Percentiles rank a stretch among this genome's conserved stretches.
phyloP scores from a whole-genome alignment of 2,888 invertebrate genomes.

The Terebella lapidaria region DNA sequence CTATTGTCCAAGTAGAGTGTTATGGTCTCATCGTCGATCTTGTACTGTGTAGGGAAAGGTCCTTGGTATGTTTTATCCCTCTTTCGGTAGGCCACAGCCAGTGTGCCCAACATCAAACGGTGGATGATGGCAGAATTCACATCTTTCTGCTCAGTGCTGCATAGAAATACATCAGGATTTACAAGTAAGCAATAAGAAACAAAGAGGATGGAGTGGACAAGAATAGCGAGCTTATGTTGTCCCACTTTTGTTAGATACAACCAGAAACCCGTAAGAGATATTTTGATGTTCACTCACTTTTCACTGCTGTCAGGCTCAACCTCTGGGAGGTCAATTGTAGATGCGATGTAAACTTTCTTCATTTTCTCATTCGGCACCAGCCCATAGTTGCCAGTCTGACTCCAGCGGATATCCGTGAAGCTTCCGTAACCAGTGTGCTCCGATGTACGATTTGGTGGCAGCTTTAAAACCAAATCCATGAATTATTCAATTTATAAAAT shows the following conservation, averaged over 20 bases:
- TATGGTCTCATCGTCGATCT: background rate
- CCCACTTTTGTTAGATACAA: no score
- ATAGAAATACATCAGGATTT: background rate
- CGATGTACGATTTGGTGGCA: slow-evolving; percentile 15
- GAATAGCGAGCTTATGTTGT: background rate
- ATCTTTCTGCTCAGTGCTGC: no score
- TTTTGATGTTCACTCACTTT: no score
- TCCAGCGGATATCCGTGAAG: slow-evolving; percentile 26
- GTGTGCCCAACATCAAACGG: slow-evolving; percentile 32
- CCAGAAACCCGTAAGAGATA: no score
- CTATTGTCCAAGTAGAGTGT: background rate
- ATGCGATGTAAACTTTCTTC: slow-evolving; percentile 26
- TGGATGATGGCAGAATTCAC: slow-evolving; percentile 36
- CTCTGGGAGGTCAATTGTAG: slow-evolving; percentile 22
- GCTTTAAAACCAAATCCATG: slow-evolving; percentile 9
- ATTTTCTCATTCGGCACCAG: slow-evolving; percentile 23
- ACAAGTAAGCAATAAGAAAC: background rate
- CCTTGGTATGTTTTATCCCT: slow-evolving; percentile 28
- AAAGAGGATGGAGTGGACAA: background rate
- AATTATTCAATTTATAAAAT: no score
- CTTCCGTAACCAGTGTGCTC: slow-evolving; percentile 11
- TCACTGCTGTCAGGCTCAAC: no score
- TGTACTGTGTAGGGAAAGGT: slow-evolving; percentile 26
- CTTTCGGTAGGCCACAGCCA: slow-evolving; percentile 34
- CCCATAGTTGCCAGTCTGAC: slow-evolving; percentile 28